Evolutionary conservation across 2,113 vertebrate species (phyloP), one percentile per base, ranked within the genome.

Genomic region (Balaeniceps rex): DNA sequence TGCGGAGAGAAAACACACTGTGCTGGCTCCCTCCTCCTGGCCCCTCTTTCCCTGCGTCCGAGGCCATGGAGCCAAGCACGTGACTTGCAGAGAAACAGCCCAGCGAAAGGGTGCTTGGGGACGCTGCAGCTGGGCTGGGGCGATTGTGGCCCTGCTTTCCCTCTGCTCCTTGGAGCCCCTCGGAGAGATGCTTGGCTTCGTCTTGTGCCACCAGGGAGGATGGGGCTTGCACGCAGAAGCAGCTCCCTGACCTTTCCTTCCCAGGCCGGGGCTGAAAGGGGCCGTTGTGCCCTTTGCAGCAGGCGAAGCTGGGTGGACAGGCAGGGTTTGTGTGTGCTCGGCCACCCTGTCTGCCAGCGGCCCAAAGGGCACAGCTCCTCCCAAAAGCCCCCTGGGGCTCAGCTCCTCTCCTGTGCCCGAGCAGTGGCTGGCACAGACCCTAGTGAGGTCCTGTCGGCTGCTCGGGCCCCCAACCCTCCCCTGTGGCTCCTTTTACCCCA

Each of bases 11-110:
- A 94, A 96, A 61, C 52, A 87, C 85, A 40, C 92, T 55, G 57
- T 54, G 76, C 90, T 90, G 93, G 75, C 85, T 96, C 87, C 78
- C 75, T 89, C 58, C 85, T 91, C 25, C 90, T 44, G 83, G 91
- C 93, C 83, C 77, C 87, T 93, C 74, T 91, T 42, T 79, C 38
- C 21, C 19, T 7, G 19, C 4, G 0, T 77, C 76, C 47, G 88
- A 88, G 52, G 81, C 77, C 28, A 1, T 11, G 10, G 31, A 95
- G 83, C 90, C 86, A 58, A 93, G 83, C 38, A 7, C 6, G 16
- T 90, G 93, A 87, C 64, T 92, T 42, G 51, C 81, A 68, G 65
- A 63, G 87, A 61, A 74, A 25, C 36, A 46, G 85, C 66, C 49
- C 6, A 1, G 63, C 6, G 0, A 16, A 51, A 44, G 72, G 57